Evolutionary conservation across 2,797 vertebrate genomes (phyloP), one percentile per base, ranked within the genome.

Genomic region (Scarus forsteni): DNA sequence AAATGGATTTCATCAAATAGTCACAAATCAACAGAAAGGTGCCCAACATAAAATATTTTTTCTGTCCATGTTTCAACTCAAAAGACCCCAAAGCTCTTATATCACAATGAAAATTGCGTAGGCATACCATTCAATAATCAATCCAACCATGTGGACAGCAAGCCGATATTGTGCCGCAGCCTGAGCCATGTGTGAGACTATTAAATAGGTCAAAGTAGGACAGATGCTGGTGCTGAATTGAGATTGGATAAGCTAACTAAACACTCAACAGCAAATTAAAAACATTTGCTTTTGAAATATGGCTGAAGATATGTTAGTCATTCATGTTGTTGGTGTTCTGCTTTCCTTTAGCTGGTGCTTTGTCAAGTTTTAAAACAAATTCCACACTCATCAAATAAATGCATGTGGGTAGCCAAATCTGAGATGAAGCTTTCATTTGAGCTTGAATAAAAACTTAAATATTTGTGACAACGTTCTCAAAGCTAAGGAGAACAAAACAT

Each of bases 221-320:
- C 39, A 58, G 61, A 35, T 39, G 71, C 63, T 61, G 19, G 46
- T 61, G 52, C 58, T 50, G 34, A 62, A 67, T 57, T 45, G 10
- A 56, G 58, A 51, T 44, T 40, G 38, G 18, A 63, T 48, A 3
- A 46, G 40, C 7, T 35, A 18, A 3, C 8, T 27, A 35, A 10
- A n/a, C 16, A 48, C 45, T 10, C 18, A 18, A 27, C 13, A 58
- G 34, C 38, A 58, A 35, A 43, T 67, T 3, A 50, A 49, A 51
- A 43, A 7, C 7, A 18, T 9, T 55, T 67, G 27, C 8, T 50
- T 44, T 56, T 34, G 45, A 34, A 61, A 14, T 12, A 56, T 2
- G 13, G 36, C 7, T 42, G 42, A 10, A 36, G 36, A 48, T 55
- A 6, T 42, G 27, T 44, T 35, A 14, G 8, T 19, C 14, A 50